Base-by-base conservation (phyloP, 2,797 vertebrate species). In the Hypotaenidia philippensis region DNA sequence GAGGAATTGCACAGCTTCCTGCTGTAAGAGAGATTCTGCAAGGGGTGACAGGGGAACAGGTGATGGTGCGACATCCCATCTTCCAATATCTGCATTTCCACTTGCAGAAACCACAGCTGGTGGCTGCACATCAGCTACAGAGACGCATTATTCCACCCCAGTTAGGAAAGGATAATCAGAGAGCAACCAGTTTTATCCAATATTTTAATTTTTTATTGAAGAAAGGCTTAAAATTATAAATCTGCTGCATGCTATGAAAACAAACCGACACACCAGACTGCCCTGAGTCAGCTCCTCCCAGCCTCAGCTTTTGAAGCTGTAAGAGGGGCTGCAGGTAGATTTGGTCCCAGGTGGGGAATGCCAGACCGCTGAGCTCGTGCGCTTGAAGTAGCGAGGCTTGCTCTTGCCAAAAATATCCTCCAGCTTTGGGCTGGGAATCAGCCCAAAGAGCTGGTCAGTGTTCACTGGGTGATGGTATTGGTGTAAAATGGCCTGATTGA, bases 341-440 rank as follows among this genome's bases (percentile, higher is more conserved):
- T 53, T 38, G 44, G 66, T 25, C 6, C 26, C 38, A 2, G 95
- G 99, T 0, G 99, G 99, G 0, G 99, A 99, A 90, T 99, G 98
- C 99, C 99, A 99, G 20, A 99, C 99, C 0, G 99, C 99, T 0
- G 99, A 99, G 96, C 99, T 99, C 4, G 99, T 99, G 59, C 99
- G 99, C 94, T 99, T 99, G 82, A 99, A 98, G 95, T 99, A 99
- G 14, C 99, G 98, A 6, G 99, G 99, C 66, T 99, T 99, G 96
- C 94, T 99, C 97, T 99, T 99, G 92, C 98, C 98, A 94, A 99
- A 99, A 78, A 99, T 99, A 53, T 98, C 93, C 94, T 99, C 99
- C 92, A 99, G 97, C 79, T 87, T 98, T 4, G 98, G 99, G 3
- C 98, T 97, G 23, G 98, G 97, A 26, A 99, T 98, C 15, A 59